A percentile compares a stretch with the other conserved stretches of the same genome.
Conservation (phyloP, 2,888 invertebrate genomes). For the Piscicola geometra region DNA sequence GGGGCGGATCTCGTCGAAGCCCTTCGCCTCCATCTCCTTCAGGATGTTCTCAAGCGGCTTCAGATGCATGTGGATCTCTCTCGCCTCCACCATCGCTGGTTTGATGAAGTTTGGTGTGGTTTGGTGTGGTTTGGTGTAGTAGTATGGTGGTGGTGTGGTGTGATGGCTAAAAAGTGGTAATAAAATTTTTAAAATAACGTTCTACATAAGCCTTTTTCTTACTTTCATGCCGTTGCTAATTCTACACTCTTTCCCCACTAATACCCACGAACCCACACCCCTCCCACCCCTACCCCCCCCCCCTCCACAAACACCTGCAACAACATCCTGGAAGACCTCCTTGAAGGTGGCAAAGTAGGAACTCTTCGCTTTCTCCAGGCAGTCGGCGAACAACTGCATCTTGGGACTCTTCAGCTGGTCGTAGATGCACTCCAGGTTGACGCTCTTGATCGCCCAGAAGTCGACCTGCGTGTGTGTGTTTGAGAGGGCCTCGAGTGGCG, state of each 20-base stretch:
- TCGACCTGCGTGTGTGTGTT: too few species aligned
- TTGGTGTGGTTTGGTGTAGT: too few species aligned
- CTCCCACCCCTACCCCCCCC: too few species aligned
- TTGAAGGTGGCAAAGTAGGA: constrained; percentile 89
- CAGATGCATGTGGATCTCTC: constrained; percentile 80
- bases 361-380: constrained; percentile 82
- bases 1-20: constrained; percentile 57
- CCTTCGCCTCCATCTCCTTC: constrained; percentile 63
- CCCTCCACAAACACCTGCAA: constrained; percentile 63
- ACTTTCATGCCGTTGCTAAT: too few species aligned
- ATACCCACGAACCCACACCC: too few species aligned
- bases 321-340: constrained; percentile 79
- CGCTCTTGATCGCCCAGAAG: constrained; percentile 79
- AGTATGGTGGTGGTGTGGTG: too few species aligned
- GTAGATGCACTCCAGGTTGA: constrained; percentile 80
- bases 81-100: constrained; percentile 78
- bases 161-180: too few species aligned
- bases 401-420: constrained; percentile 66
- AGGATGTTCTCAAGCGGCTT: constrained; percentile 77
- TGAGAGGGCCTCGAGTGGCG: too few species aligned
- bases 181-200: too few species aligned
- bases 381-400: constrained; percentile 83
- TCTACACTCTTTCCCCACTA: too few species aligned
- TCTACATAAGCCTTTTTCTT: too few species aligned
- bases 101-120: constrained; percentile 37